Conservation (phyloP, 2,797 vertebrate species). For the Parambassis ranga region DNA sequence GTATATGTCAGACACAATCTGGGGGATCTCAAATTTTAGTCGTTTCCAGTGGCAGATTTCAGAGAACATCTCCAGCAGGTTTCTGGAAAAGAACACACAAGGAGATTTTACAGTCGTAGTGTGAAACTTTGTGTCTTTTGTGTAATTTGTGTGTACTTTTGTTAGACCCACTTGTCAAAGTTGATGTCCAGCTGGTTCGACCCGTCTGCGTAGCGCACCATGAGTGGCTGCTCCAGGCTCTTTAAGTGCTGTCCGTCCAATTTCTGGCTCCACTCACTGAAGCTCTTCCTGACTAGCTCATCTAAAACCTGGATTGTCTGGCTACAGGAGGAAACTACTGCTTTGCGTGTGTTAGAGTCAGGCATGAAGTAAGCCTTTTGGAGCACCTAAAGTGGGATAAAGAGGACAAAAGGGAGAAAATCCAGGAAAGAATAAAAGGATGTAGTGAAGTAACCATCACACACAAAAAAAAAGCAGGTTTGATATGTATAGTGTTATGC, state of each 20-base stretch:
- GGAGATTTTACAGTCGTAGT: too few relatives aligned
- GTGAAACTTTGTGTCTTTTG: neutral
- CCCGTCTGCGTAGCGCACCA: slow-evolving; percentile 75
- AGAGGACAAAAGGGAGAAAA: too few relatives aligned
- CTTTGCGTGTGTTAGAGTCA: slow-evolving; percentile 66
- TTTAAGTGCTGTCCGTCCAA: slow-evolving; percentile 78
- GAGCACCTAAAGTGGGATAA: slow-evolving; percentile 80
- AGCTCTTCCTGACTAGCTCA: slow-evolving; percentile 76
- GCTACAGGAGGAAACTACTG: slow-evolving; percentile 63
- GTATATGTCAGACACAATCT: slow-evolving; percentile 76
- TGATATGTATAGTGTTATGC: neutral
- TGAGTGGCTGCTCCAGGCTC: slow-evolving; percentile 80
- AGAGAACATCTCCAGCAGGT: slow-evolving; percentile 80
- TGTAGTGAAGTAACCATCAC: neutral
- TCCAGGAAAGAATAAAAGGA: neutral
- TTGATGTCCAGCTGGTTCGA: slow-evolving; percentile 81
- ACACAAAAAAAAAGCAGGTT: neutral
- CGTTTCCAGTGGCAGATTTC: slow-evolving; percentile 89
- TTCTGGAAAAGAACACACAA: slow-evolving; percentile 62
- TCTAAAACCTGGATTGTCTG: slow-evolving; percentile 81
- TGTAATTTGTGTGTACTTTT: neutral
- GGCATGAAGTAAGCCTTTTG: slow-evolving; percentile 67
- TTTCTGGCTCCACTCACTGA: slow-evolving; percentile 62
- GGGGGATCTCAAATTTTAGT: slow-evolving; percentile 84
- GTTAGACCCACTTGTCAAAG: slow-evolving; percentile 83